These are phyloP conservation scores for Dicrurus megarhynchus DNA, from an alignment of 2,113 vertebrate genomes.

Conservation along the genomic window DNA sequence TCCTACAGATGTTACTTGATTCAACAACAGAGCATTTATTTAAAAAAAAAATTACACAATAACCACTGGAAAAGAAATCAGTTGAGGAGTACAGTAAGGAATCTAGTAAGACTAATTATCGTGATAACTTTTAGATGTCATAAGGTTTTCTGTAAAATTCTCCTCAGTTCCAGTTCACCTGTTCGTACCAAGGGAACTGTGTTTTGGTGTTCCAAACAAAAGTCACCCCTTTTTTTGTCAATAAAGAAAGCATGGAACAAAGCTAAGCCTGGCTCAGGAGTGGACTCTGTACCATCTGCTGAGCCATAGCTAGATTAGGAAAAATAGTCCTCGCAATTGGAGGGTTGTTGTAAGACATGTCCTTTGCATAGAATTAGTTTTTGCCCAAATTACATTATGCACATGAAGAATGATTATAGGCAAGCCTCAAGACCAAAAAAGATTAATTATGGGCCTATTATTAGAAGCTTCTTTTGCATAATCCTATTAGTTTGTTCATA, in stretches of 20 bases:
- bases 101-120: not conserved
- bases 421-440: constrained; percentile 24
- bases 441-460: constrained; percentile 59
- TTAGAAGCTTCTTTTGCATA: constrained; percentile 55
- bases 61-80: not conserved
- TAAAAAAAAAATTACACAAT: not conserved
- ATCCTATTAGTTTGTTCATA: constrained; percentile 39
- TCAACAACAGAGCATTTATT: not conserved
- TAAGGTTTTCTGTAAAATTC: not conserved
- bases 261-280: not conserved
- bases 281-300: not conserved
- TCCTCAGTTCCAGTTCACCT: not conserved
- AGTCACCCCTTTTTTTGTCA: not conserved
- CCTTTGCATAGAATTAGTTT: constrained; percentile 44
- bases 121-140: not conserved
- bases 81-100: not conserved
- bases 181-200: not conserved
- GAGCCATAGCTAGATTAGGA: constrained; percentile 20
- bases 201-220: not conserved
- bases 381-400: constrained; percentile 27
- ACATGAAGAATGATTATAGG: constrained; percentile 43
- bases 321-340: not conserved
- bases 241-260: not conserved
- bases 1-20: not conserved
- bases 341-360: not conserved